Conservation (phyloP, 2,113 vertebrate genomes). For the Sardina pilchardus region DNA sequence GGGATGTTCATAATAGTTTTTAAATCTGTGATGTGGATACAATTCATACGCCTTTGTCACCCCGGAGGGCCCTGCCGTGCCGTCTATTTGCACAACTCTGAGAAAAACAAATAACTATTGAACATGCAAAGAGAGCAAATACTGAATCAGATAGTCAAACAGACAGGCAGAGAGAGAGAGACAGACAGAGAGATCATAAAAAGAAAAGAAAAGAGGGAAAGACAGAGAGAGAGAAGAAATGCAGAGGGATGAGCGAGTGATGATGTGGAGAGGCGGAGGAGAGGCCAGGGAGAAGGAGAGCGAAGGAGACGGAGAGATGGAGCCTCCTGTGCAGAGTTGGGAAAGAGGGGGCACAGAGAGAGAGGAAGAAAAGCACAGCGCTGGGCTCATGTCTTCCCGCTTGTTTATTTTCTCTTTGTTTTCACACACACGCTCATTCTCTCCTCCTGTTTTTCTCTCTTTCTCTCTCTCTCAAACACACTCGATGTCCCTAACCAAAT, state of each 20-base stretch:
- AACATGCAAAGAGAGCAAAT: neutral
- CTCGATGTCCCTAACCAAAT: neutral
- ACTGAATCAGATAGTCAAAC: neutral
- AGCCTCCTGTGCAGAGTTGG: neutral
- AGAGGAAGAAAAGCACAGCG: neutral
- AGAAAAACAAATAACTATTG: neutral
- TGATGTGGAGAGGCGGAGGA: neutral
- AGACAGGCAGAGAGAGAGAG: neutral
- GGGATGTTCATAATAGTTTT: neutral
- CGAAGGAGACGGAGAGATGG: neutral
- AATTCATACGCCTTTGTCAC: neutral
- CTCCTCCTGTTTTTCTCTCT: neutral
- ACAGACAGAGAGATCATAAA: neutral
- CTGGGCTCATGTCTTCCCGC: neutral
- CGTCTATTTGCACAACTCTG: neutral
- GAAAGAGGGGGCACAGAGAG: slow-evolving; percentile 12
- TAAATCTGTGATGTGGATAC: neutral
- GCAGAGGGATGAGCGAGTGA: neutral
- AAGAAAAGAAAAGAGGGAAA: neutral
- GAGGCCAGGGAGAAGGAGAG: slow-evolving; percentile 3
- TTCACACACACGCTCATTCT: neutral
- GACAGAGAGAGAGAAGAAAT: neutral
- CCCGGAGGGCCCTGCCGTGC: neutral
- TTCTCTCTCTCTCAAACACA: neutral
- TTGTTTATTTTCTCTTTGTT: neutral